Percentiles rank a stretch among this genome's conserved stretches.
These are phyloP conservation scores for Akabosia matsudoensis DNA, from an alignment of 1,140 invertebrate species.

Conservation along the genomic window DNA sequence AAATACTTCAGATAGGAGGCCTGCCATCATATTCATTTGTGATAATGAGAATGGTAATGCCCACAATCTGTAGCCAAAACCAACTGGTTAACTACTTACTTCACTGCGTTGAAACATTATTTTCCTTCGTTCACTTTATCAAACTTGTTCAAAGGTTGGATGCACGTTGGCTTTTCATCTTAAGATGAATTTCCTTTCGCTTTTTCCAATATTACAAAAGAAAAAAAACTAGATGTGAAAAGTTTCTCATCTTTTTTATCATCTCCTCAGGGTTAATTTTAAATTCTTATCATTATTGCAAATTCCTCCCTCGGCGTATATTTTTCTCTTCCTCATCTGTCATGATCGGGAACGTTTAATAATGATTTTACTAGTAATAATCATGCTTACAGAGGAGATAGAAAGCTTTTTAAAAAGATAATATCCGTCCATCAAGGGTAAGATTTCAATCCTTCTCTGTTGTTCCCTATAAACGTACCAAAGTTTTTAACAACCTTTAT, in stretches of 20 bases:
- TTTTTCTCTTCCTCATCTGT: not conserved
- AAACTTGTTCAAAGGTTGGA: no score
- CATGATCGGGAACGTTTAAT: no score
- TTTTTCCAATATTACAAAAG: not conserved
- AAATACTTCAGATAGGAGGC: not conserved
- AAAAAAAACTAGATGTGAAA: not conserved
- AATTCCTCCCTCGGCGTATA: not conserved
- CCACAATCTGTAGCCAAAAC: not conserved
- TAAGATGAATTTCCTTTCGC: not conserved
- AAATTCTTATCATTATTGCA: not conserved
- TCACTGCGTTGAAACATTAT: not conserved
- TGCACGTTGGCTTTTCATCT: not conserved
- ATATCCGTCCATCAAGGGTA: no score
- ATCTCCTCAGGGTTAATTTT: not conserved
- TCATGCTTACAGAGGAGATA: no score
- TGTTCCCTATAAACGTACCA: conserved; percentile 56
- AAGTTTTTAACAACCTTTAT: conserved; percentile 59
- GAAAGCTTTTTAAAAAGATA: no score
- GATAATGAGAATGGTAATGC: conserved; percentile 17
- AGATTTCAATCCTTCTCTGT: no score
- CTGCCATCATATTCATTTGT: conserved; percentile 16
- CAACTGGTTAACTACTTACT: not conserved
- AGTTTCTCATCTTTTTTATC: not conserved
- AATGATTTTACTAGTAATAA: no score
- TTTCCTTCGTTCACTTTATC: no score